Evolutionary conservation across 2,888 invertebrate species (phyloP), one percentile per base, ranked within the genome.

Genomic region (Chorisops tibialis): DNA sequence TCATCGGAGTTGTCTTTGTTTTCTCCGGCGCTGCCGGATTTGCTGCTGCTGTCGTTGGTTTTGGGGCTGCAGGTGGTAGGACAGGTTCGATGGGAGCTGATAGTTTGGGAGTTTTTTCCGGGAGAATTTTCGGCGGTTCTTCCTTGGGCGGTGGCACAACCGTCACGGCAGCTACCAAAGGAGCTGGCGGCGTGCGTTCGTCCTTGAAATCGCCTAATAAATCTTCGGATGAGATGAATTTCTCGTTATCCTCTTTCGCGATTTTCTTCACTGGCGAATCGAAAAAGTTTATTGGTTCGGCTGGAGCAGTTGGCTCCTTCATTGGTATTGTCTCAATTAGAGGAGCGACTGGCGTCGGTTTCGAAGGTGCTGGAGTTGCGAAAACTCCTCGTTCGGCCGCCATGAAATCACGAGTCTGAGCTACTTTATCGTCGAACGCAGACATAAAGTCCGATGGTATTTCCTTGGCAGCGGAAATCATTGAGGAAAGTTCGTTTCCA

Each of bases 191-290:
- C 14, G 54, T 56, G 35, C 72, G 75, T 54, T 73, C 73, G 30
- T 76, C 75, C 63, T 74, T 76, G 58, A 76, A 76, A 59, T 78
- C 76, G 3, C 74, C 72, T 11, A 77, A 61, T 12, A 78, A 68
- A 71, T 78, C 77, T 65, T 78, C 78, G 12, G 77, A 77, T 1
- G 78, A 78, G 58, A 77, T 78, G 56, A 78, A 78, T 63, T 78
- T 76, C 43, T 78, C 78, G 66, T 76, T 75, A 66, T 77, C 77
- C 63, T 77, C 76, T 54, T 74, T 68, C 19, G 74, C 72, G 52
- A 70, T 68, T 67, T 75, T 77, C 64, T 75, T 77, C 54, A 72
- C 75, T 65, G 76, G 76, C 64, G 77, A 59, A 21, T 59, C 48
- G 48, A 59, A 59, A 12, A 48, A 48, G 22, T n/a, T 41, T 14